Base-by-base conservation (phyloP, 2,797 vertebrate species). In the Acrossocheilus wenchowensis region DNA sequence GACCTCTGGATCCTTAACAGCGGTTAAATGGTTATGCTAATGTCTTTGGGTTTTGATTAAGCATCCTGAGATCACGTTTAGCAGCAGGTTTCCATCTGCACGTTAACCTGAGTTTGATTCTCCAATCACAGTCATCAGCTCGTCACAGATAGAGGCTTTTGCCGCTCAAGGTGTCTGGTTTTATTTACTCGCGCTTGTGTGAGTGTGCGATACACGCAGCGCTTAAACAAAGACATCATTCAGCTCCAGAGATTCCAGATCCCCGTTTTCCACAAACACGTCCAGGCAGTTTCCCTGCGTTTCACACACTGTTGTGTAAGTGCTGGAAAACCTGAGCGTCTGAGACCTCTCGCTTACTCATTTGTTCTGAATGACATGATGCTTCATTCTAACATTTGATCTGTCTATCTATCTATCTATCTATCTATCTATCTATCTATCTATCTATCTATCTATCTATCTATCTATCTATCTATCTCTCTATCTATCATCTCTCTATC, bases 281-380 rank as follows among this genome's bases (percentile, higher is more conserved):
- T 54, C 66, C 80, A 82, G 81, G 10, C n/a, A 39, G 15, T 71
- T 71, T 82, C 26, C 39, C 60, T 80, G 30, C 6, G 19, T 39
- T 77, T 36, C 41, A 62, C 57, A 79, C 36, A 43, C 77, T 79
- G 39, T 78, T 79, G 75, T 79, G 23, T 6, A 34, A 75, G 26
- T 34, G 26, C 0, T 48, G 45, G 15, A 52, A 75, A 74, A 52
- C 8, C 36, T 60, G 7, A 78, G 21, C 14, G 6, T 17, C 77
- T 60, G 12, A 78, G 57, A 60, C 23, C 39, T n/a, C 69, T 3
- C 10, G 1, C 62, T 66, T 34, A 64, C 62, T 64, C 62, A 15
- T 66, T 30, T 72, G 5, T 72, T 43, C 69, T 71, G 10, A 39
- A 69, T 69, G 34, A 39, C 66, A 39, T 39, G 66, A 69, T 15